Conservation (phyloP, 2,888 invertebrate genomes). For the Cephus sareptanus region DNA sequence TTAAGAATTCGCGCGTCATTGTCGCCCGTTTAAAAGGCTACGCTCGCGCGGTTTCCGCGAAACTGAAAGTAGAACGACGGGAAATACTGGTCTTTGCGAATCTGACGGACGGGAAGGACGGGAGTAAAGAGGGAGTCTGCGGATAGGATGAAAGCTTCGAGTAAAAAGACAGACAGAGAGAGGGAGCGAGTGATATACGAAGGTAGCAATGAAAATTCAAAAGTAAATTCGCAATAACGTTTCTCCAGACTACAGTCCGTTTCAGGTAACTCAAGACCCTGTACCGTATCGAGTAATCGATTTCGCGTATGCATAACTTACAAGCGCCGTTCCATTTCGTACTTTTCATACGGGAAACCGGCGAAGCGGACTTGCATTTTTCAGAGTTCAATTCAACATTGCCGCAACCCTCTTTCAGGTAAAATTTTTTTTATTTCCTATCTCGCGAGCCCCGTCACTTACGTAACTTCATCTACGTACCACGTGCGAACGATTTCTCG, state of each 20-base stretch:
- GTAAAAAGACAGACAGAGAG: no score
- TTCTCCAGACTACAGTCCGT: background rate
- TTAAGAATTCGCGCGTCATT: background rate
- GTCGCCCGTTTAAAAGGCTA: background rate
- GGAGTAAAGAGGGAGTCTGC: no score
- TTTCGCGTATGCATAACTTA: background rate
- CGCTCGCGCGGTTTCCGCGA: background rate
- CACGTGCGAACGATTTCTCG: background rate
- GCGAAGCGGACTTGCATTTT: background rate
- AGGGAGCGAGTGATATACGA: background rate
- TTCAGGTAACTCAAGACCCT: background rate
- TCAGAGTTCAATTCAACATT: background rate
- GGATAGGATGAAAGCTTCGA: no score
- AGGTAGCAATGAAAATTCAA: background rate
- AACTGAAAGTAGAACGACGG: constrained; percentile 5
- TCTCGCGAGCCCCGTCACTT: background rate
- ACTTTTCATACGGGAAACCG: background rate
- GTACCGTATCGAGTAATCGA: constrained; percentile 1
- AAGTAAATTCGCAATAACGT: background rate
- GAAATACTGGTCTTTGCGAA: no score
- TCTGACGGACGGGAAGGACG: no score
- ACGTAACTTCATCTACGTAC: no score
- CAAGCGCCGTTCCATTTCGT: background rate
- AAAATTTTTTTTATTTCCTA: background rate
- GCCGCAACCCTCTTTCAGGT: background rate